These are phyloP conservation scores for Tetragonula carbonaria DNA, from an alignment of 2,888 invertebrate species.

Conservation along the genomic window DNA sequence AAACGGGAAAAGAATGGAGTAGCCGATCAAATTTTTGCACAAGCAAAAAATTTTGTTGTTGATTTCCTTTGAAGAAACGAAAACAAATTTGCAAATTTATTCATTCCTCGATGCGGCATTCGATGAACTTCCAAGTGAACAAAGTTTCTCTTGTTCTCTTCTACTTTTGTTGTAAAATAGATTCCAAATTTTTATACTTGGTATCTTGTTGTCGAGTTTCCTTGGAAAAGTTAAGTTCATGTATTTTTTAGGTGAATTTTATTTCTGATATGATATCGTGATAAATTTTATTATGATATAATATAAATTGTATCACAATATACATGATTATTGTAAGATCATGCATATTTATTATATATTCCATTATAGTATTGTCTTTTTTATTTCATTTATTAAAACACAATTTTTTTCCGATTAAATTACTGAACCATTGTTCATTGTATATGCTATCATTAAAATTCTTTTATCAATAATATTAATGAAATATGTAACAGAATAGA, in stretches of 20 bases:
- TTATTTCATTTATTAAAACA: not conserved
- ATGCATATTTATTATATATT: too few species aligned
- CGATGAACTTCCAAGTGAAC: not conserved
- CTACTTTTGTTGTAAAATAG: too few species aligned
- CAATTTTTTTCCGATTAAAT: not conserved
- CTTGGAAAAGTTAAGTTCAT: not conserved
- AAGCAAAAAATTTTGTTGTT: not conserved
- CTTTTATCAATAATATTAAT: too few species aligned
- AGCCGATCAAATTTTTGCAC: not conserved
- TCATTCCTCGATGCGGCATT: not conserved
- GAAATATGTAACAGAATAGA: not conserved
- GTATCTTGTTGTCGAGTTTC: too few species aligned
- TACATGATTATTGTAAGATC: too few species aligned
- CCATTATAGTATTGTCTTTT: not conserved
- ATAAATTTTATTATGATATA: not conserved
- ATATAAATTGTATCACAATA: too few species aligned
- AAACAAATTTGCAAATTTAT: not conserved
- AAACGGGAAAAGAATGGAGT: too few species aligned
- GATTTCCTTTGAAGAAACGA: not conserved
- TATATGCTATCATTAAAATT: not conserved
- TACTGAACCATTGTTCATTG: too few species aligned
- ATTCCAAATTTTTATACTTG: not conserved
- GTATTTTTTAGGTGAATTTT: too few species aligned
- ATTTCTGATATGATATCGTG: too few species aligned
- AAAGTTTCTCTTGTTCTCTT: not conserved